Evolutionary conservation across 2,113 vertebrate genomes (phyloP), one percentile per base, ranked within the genome.

Genomic region (Nycticryphes semicollaris): DNA sequence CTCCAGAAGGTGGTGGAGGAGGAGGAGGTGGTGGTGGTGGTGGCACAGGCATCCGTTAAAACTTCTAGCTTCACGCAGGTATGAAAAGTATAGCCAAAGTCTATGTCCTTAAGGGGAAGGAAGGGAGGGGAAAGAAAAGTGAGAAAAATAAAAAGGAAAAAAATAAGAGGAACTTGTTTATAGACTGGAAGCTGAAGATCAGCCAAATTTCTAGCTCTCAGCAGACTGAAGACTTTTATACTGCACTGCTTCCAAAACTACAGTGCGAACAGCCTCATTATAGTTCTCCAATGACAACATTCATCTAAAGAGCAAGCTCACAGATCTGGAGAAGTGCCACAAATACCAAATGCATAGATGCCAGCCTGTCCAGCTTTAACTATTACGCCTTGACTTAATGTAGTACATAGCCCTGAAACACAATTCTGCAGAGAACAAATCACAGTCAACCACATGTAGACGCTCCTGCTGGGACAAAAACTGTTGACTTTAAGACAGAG

Each of bases 1-100:
- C 96, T 39, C 94, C 80, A 13, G 94, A 93, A 74, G 93, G 93
- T 6, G 97, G 97, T 4, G 97, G 97, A 2, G 97, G 98, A 0
- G 96, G 95, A 3, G 96, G 95, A 1, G 97, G 97, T 0, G 98
- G 97, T 0, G 97, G 97, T 0, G 97, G 97, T 0, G 88, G 96
- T 0, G 98, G 98, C 85, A 98, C 98, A 50, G 98, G 98, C 98
- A 98, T 98, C 91, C 19, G 80, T 94, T 94, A 89, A 4, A 92
- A 31, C 94, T 85, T 87, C 78, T 80, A 84, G 56, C 75, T 95
- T 94, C 96, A 80, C 87, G 7, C 68, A 69, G 73, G 51, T 95
- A 87, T 10, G 84, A 96, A 96, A 84, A 93, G 91, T 89, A 72
- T 0, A 78, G 87, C 69, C 63, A 13, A 69, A 83, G 74, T 79